Base-by-base conservation (phyloP, 2,797 vertebrate genomes). In the Phyllotis vaccarum region DNA sequence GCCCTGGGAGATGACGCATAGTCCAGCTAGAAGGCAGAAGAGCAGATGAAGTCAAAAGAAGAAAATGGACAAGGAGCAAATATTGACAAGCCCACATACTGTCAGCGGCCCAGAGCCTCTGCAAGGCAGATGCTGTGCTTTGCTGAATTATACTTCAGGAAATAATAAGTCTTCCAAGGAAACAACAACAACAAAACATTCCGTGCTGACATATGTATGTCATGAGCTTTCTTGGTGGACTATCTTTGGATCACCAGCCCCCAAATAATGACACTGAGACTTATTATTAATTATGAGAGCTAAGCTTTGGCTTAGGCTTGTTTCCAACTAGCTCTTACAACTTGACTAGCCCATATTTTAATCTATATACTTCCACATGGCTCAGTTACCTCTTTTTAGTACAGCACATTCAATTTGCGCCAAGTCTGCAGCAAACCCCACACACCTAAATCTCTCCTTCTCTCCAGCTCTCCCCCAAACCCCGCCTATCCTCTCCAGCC, bases 101-200 rank as follows among this genome's bases (percentile, higher is more conserved):
- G 60, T 31, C n/a, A 16, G 46, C 0, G 80, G 58, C 60, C 46
- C 29, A 27, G 17, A 24, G 6, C 5, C 24, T 56, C 31, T 91
- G 81, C 40, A 19, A 40, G 22, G 16, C 40, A 64, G 5, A 88
- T n/a, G n/a, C 54, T 6, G 21, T 31, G 56, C n/a, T 79, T 58
- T 76, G 27, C 1, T 1, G 54, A 24, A 66, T 54, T 8, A 43
- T 64, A 75, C 9, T 52, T 91, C 34, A 86, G 22, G 40, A 72
- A 60, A 70, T 58, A 91, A 93, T 37, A 83, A 79, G 34, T 88
- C 62, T 76, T 58, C 68, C 34, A 52, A 76, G 80, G 76, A 95
- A 95, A n/a, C n/a, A n/a, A n/a, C n/a, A 87, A 92, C 12, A 90
- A 91, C 46, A 93, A 21, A 90, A 70, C 27, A 70, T 12, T 21